Percentiles rank a stretch among this genome's conserved stretches.
These are phyloP conservation scores for Zaprionus lachaisei DNA, from an alignment of 1,140 invertebrate genomes.

Conservation along the genomic window DNA sequence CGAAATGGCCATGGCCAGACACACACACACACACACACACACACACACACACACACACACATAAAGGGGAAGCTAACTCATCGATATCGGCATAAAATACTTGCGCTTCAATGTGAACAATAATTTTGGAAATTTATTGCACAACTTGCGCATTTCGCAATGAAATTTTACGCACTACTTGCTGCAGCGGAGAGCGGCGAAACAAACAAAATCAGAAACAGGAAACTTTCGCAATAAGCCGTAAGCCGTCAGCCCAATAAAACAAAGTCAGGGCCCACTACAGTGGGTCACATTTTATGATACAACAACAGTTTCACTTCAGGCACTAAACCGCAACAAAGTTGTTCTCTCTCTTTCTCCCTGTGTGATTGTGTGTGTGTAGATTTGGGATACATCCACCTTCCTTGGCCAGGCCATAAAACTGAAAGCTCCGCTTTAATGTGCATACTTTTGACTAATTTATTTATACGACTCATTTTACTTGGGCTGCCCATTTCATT, in stretches of 20 bases:
- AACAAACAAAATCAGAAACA: slow-evolving; percentile 41
- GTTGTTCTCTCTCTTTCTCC: slow-evolving; percentile 32
- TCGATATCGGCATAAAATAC: slow-evolving; percentile 49
- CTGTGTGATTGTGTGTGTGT: not conserved
- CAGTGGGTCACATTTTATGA: slow-evolving; percentile 76
- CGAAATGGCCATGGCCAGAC: slow-evolving; percentile 60
- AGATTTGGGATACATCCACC: slow-evolving; percentile 2
- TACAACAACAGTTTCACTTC: slow-evolving; percentile 40
- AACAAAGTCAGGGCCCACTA: slow-evolving; percentile 65
- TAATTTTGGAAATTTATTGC: slow-evolving; percentile 77
- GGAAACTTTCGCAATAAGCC: slow-evolving; percentile 54
- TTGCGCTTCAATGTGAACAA: slow-evolving; percentile 73
- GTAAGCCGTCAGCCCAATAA: slow-evolving; percentile 55
- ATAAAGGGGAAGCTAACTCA: slow-evolving; percentile 8
- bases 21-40: slow-evolving; percentile 6
- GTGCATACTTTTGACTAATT: slow-evolving; percentile 66
- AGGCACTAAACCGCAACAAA: slow-evolving; percentile 72
- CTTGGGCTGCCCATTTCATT: slow-evolving; percentile 45
- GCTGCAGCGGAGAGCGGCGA: slow-evolving; percentile 49
- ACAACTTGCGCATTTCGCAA: slow-evolving; percentile 77
- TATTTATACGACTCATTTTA: slow-evolving; percentile 56
- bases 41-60: not conserved
- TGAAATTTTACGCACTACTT: slow-evolving; percentile 82
- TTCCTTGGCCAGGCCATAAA: slow-evolving; percentile 43
- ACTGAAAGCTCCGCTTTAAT: slow-evolving; percentile 49